Conservation (phyloP, 2,888 invertebrate species). For the Nymphalis polychloros region DNA sequence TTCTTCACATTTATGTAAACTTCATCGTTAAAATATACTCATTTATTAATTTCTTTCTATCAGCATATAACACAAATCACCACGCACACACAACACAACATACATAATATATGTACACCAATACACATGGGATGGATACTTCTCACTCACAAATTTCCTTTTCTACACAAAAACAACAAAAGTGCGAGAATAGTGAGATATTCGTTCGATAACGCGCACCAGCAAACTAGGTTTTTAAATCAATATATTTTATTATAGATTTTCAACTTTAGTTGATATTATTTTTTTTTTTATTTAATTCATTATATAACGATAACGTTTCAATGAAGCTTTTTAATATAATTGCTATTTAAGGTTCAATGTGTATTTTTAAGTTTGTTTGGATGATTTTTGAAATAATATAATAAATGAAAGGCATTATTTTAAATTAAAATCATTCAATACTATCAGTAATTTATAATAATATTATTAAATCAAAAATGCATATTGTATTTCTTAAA, state of each 20-base stretch:
- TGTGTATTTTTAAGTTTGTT: no score
- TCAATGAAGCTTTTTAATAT: no score
- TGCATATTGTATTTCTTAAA: no score
- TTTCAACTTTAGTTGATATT: no score
- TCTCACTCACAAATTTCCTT: constrained; percentile 52
- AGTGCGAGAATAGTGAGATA: constrained; percentile 49
- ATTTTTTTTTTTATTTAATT: background rate
- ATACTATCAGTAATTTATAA: no score
- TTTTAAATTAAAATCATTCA: no score
- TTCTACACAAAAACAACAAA: constrained; percentile 54
- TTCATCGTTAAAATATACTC: constrained; percentile 75
- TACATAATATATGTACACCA: constrained; percentile 62
- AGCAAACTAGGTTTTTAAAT: constrained; percentile 20
- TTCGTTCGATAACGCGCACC: constrained; percentile 46
- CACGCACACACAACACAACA: constrained; percentile 82
- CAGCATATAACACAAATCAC: constrained; percentile 82
- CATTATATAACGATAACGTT: no score
- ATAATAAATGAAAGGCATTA: no score
- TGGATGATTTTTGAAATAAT: no score
- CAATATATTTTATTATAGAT: background rate
- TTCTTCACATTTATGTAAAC: constrained; percentile 78
- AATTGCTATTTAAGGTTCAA: no score
- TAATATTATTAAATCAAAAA: no score
- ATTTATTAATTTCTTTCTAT: constrained; percentile 80
- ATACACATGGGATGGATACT: constrained; percentile 59